Base-by-base conservation (phyloP, 2,113 vertebrate genomes). In the Coptodon bakossiorum region DNA sequence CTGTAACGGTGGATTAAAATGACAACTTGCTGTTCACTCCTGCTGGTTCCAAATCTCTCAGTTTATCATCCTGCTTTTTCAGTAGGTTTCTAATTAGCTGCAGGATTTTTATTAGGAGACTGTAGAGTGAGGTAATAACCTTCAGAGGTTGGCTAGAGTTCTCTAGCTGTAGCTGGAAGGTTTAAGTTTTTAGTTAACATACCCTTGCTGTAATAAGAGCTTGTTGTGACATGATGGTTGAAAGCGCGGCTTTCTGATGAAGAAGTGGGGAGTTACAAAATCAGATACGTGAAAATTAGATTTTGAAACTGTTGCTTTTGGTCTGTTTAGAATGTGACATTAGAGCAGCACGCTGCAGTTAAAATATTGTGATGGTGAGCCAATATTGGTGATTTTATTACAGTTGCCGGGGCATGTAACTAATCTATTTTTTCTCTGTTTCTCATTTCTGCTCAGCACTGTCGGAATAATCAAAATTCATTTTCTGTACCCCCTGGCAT, bases 401-500 rank as follows among this genome's bases (percentile, higher is more conserved):
- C 68, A 87, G 50, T 48, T 56, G 50, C 66, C 40, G 22, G 36
- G 61, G 24, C 48, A 59, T 90, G 78, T 66, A 86, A 88, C 81
- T 36, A 40, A 88, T 86, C 11, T 31, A 43, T 80, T 85, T 84
- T 48, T 57, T 34, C 3, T 61, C 24, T 52, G 59, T 88, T 88
- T 88, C 43, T 82, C 86, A 61, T 66, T 92, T 88, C 43, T 78
- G 83, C 73, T 80, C 56, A 56, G 40, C 71, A 48, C 19, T 57
- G 80, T 86, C 24, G 45, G 34, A 89, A 87, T 73, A 89, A 86
- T 91, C 81, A 59, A 80, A 91, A 81, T 29, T 78, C 11, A 80
- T 87, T 85, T 82, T 84, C 88, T 90, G 14, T 59, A 83, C 40
- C 88, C 83, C 61, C 59, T 57, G 71, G 86, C 86, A 48, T 85